Conservation (phyloP, 2,797 vertebrate species). For the Kryptopterus vitreolus region DNA sequence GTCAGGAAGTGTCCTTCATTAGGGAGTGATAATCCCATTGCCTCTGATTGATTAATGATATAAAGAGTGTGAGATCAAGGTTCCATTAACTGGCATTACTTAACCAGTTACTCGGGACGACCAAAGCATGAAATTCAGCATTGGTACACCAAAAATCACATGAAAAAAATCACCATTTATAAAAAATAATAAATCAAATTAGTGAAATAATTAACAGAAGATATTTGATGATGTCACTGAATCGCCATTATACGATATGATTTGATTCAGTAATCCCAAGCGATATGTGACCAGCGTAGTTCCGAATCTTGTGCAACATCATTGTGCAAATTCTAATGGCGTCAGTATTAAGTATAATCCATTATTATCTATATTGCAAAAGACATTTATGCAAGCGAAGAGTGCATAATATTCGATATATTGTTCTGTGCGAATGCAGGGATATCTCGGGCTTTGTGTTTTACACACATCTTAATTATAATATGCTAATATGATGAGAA, state of each 20-base stretch:
- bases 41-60: slow-evolving; percentile 16
- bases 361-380: background rate
- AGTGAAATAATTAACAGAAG: background rate
- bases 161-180: background rate
- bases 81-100: background rate
- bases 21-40: slow-evolving; percentile 1
- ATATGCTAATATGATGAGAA: background rate
- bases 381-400: background rate
- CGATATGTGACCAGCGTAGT: background rate
- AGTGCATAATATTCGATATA: no score
- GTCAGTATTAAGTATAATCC: background rate
- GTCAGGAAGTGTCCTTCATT: slow-evolving; percentile 17
- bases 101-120: background rate
- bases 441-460: background rate
- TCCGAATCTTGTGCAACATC: background rate
- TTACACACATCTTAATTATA: slow-evolving; percentile 2
- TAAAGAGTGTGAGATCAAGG: background rate
- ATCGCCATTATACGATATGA: background rate
- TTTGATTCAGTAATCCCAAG: background rate
- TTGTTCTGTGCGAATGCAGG: background rate
- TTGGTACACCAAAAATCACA: background rate
- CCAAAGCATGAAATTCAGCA: background rate
- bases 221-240: background rate
- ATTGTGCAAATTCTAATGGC: background rate
- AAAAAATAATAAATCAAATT: background rate